Evolutionary conservation across 2,113 vertebrate genomes (phyloP).

Genomic region (Diglossa brunneiventris): DNA sequence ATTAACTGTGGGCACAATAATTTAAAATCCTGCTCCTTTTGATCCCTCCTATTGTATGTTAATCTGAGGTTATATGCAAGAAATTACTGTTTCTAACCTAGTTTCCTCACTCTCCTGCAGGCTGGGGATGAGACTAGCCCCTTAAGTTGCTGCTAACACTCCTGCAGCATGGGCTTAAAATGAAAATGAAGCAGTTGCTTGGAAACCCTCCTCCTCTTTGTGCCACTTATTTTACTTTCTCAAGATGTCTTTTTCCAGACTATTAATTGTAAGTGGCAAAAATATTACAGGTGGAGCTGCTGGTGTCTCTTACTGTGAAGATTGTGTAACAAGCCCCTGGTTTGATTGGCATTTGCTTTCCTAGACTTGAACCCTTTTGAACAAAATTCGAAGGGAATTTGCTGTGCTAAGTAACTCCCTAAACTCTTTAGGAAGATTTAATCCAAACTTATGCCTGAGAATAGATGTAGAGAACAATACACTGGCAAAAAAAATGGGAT

Average conservation of each 20-base stretch:
- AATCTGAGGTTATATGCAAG: not conserved
- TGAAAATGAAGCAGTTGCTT: slow-evolving; percentile 54
- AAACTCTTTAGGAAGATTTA: not conserved
- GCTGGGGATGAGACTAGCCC: not conserved
- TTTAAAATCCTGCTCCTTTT: not conserved
- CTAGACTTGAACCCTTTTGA: not conserved
- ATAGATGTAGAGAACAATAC: not conserved
- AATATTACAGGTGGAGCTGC: slow-evolving; percentile 33
- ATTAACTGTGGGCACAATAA: not conserved
- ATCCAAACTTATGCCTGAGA: not conserved
- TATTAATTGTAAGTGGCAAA: slow-evolving; percentile 57
- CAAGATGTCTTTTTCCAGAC: slow-evolving; percentile 46
- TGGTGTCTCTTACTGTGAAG: not conserved
- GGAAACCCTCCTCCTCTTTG: slow-evolving; percentile 61
- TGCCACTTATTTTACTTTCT: slow-evolving; percentile 54
- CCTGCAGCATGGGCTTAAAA: slow-evolving; percentile 18
- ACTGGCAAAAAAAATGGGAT: not conserved
- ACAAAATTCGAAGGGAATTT: not conserved
- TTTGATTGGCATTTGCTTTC: not conserved
- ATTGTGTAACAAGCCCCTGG: not conserved
- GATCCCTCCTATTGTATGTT: not conserved
- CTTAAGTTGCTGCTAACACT: slow-evolving; percentile 38
- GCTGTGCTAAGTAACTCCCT: not conserved
- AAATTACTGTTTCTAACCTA: slow-evolving; percentile 4
- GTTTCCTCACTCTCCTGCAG: not conserved